Percentiles rank a stretch among this genome's conserved stretches.
These are phyloP conservation scores for Dinothrombium tinctorium DNA, from an alignment of 1,140 invertebrate species.

Conservation along the genomic window DNA sequence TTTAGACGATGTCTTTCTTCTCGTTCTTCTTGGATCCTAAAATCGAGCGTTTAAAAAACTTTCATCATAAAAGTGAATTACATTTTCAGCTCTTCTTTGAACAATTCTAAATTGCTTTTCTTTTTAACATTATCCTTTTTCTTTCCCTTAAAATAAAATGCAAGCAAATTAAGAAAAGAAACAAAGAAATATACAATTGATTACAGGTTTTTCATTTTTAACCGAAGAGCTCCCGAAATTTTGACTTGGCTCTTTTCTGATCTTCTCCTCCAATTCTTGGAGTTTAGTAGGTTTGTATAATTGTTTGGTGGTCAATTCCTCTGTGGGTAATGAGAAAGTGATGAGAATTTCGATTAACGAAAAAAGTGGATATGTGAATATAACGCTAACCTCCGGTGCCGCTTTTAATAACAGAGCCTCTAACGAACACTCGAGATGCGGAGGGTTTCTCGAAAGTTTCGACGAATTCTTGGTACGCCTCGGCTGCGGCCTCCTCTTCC, in stretches of 20 bases:
- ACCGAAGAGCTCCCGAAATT: conserved; percentile 6
- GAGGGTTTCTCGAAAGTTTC: conserved; percentile 81
- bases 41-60: no score
- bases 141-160: conserved; percentile 31
- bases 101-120: conserved; percentile 87
- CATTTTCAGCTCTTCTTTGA: conserved; percentile 82
- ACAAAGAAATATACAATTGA: background rate
- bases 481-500: conserved; percentile 19
- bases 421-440: conserved; percentile 75
- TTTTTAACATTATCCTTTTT: conserved; percentile 66
- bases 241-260: conserved; percentile 22
- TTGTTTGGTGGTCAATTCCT: conserved; percentile 57
- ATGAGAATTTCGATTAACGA: background rate
- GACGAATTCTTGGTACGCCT: conserved; percentile 90
- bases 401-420: conserved; percentile 85
- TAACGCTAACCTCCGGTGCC: conserved; percentile 53
- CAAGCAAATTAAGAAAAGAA: no score
- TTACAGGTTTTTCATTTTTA: background rate
- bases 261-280: conserved; percentile 30
- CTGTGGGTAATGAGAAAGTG: conserved; percentile 22
- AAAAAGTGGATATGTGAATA: background rate
- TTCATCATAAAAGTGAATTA: no score
- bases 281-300: conserved; percentile 77
- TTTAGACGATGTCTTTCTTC: conserved; percentile 67
- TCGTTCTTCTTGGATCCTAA: conserved; percentile 88